These are phyloP conservation scores for Xyliphius kryptos DNA, from an alignment of 2,113 vertebrate genomes.

Conservation along the genomic window DNA sequence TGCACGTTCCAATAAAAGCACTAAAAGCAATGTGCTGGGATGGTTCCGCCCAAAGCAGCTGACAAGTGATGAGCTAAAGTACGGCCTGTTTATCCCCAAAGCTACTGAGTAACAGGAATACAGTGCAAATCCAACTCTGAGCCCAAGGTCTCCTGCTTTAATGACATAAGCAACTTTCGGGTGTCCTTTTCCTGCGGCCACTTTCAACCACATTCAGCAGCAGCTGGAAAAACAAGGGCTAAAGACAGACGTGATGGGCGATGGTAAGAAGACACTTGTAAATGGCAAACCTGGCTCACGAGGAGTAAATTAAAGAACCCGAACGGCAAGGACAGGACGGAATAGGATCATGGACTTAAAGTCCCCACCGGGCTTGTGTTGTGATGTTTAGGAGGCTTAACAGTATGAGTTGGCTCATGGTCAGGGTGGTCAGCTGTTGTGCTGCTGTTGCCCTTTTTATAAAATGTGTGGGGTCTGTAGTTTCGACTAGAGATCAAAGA, in stretches of 20 bases:
- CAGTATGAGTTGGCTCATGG: not conserved
- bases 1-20: conserved; percentile 25
- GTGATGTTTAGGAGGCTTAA: conserved; percentile 8
- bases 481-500: conserved; percentile 1
- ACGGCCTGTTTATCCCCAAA: conserved; percentile 78
- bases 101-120: conserved; percentile 71
- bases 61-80: conserved; percentile 69
- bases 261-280: conserved; percentile 1
- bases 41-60: conserved; percentile 49
- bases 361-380: not conserved
- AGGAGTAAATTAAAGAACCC: not conserved
- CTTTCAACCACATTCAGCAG: not conserved
- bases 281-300: conserved; percentile 17
- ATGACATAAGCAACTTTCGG: conserved; percentile 62
- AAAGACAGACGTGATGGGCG: not conserved
- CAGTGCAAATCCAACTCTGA: conserved; percentile 69
- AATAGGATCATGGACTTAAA: conserved; percentile 14
- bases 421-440: conserved; percentile 21
- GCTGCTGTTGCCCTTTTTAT: not conserved
- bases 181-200: conserved; percentile 27
- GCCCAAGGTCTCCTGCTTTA: conserved; percentile 74
- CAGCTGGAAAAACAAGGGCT: conserved; percentile 48
- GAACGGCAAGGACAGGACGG: not conserved
- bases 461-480: conserved; percentile 23
- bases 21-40: conserved; percentile 20